Evolutionary conservation across 2,888 invertebrate genomes (phyloP).

Genomic region (Steinernema scapterisci): DNA sequence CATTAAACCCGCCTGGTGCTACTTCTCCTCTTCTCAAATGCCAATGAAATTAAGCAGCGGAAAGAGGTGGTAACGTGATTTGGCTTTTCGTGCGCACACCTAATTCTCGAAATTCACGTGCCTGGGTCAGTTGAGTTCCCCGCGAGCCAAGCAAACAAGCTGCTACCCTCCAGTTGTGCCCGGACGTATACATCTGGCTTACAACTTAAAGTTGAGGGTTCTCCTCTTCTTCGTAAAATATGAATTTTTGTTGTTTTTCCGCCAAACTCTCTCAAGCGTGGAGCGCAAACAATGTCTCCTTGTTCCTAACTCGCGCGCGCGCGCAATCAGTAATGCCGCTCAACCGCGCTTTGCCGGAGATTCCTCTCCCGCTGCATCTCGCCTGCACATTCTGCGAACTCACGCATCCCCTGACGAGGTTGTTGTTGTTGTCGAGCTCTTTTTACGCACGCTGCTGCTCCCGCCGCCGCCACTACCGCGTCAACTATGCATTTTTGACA

Average conservation of each 20-base stretch:
- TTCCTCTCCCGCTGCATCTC: no score
- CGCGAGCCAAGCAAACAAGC: not conserved
- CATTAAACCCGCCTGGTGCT: no score
- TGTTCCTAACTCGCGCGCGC: not conserved
- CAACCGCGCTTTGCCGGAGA: no score
- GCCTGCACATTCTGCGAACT: no score
- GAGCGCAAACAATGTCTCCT: not conserved
- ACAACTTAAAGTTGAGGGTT: not conserved
- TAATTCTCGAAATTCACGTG: not conserved
- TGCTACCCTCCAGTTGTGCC: not conserved
- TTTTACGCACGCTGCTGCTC: not conserved
- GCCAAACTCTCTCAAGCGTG: not conserved
- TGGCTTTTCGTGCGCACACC: not conserved
- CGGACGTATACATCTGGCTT: not conserved
- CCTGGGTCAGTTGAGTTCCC: not conserved
- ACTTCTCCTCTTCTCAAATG: no score
- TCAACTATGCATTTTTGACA: no score
- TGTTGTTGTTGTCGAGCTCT: not conserved
- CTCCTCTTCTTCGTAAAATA: not conserved
- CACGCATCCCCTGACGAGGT: no score
- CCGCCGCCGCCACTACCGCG: not conserved
- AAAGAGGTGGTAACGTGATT: not conserved
- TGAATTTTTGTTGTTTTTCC: constrained; percentile 13
- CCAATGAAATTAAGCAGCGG: not conserved
- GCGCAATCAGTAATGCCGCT: not conserved